phyloP scores from a whole-genome alignment of 35 echinoderm and acorn worm species.

The Apostichopus parvimensis region DNA sequence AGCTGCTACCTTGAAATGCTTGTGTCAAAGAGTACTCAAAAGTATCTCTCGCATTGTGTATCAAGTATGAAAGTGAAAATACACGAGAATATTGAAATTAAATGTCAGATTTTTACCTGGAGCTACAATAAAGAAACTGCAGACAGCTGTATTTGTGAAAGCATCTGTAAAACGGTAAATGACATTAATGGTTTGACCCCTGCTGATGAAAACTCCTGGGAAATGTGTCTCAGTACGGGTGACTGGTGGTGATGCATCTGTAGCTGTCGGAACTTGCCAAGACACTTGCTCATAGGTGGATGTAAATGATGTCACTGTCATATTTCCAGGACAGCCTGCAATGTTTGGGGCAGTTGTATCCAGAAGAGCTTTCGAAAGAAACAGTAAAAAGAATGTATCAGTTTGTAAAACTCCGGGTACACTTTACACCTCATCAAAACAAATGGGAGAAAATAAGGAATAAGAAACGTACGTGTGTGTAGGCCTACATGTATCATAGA shows the following conservation, averaged over 20 bases:
- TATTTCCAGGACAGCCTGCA: slow-evolving; percentile 16
- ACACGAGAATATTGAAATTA: too few species aligned
- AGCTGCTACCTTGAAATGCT: too few species aligned
- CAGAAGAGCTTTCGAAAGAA: background rate
- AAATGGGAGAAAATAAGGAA: too few species aligned
- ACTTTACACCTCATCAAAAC: too few species aligned
- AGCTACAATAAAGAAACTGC: background rate
- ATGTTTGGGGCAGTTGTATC: background rate
- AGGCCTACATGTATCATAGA: too few species aligned
- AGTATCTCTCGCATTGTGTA: too few species aligned
- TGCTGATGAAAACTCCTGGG: background rate
- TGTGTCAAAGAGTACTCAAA: too few species aligned
- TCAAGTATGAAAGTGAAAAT: too few species aligned
- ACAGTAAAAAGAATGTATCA: background rate
- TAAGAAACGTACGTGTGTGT: too few species aligned
- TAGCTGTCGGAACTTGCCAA: background rate
- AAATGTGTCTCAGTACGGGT: background rate
- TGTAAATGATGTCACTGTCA: background rate
- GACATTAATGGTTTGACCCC: background rate
- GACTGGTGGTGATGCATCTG: background rate
- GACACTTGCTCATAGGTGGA: background rate
- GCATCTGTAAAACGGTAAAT: background rate
- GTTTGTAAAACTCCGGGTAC: too few species aligned
- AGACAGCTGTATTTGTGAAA: background rate
- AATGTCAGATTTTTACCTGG: background rate